Conservation (phyloP, 2,113 vertebrate species). For the Cepphus grylle region DNA sequence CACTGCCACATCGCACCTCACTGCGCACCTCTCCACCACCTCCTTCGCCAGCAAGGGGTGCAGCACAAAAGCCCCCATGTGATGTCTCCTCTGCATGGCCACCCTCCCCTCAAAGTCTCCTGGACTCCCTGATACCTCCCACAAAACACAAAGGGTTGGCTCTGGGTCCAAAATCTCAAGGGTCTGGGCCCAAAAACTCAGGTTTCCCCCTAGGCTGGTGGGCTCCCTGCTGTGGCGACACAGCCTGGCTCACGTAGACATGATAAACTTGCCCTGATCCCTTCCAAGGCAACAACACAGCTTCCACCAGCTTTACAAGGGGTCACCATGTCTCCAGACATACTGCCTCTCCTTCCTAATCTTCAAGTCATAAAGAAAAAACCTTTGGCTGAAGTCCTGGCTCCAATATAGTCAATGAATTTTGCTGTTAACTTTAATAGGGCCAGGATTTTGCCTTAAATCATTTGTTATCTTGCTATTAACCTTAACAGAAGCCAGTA, state of each 20-base stretch:
- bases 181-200: background rate
- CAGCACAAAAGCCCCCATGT: background rate
- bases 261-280: background rate
- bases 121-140: background rate
- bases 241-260: background rate
- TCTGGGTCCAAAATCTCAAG: background rate
- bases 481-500: background rate
- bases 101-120: background rate
- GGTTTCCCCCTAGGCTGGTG: background rate
- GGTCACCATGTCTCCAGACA: background rate
- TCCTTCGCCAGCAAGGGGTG: background rate
- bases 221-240: too few relatives aligned
- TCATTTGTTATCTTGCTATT: background rate
- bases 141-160: background rate
- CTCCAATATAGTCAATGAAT: background rate
- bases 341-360: background rate
- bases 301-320: background rate
- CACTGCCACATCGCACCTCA: background rate
- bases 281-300: accelerated
- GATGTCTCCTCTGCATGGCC: background rate
- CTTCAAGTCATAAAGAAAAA: background rate
- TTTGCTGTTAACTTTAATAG: background rate
- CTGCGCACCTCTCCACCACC: background rate
- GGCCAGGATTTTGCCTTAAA: background rate
- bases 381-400: background rate